Evolutionary conservation across 2,888 invertebrate genomes (phyloP).

Genomic region (Syritta pipiens): DNA sequence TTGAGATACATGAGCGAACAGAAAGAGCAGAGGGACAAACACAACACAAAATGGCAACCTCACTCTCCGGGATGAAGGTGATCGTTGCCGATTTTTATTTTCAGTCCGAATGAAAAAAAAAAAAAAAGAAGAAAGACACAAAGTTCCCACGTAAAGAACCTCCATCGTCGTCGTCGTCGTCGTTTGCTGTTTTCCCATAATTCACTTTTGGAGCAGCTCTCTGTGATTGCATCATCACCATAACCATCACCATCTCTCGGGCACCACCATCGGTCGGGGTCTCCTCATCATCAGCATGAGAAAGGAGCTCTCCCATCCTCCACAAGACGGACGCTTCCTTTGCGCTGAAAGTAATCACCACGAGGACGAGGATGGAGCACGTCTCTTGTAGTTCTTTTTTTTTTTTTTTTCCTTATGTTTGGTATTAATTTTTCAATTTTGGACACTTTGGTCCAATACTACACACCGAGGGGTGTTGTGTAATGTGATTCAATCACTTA

Average conservation of each 20-base stretch:
- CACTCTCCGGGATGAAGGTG: conserved; percentile 60
- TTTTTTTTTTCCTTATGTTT: conserved; percentile 8
- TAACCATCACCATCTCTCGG: conserved; percentile 8
- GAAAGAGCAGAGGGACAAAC: conserved; percentile 17
- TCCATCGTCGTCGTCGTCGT: conserved; percentile 9
- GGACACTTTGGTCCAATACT: conserved; percentile 50
- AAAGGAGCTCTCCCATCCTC: no score
- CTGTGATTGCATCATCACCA: conserved; percentile 66
- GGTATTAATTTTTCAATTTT: conserved; percentile 59
- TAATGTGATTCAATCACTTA: conserved; percentile 62
- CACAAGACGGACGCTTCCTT: no score
- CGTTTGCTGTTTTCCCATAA: conserved; percentile 56
- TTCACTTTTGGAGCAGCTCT: conserved; percentile 64
- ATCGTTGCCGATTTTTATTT: conserved; percentile 45
- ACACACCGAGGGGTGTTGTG: conserved; percentile 31
- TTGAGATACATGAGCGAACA: conserved; percentile 58
- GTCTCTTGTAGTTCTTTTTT: conserved; percentile 6
- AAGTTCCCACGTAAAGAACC: conserved; percentile 59
- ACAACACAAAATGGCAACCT: neutral
- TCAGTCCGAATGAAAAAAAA: no score
- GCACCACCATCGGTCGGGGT: no score
- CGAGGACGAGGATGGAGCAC: conserved; percentile 12
- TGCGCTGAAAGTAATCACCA: conserved; percentile 43
- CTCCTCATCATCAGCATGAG: conserved; percentile 14
- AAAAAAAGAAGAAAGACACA: conserved; percentile 32